phyloP scores from a whole-genome alignment of 37 sponge, comb jelly and placozoan species.

The Theonella swinhoei region DNA sequence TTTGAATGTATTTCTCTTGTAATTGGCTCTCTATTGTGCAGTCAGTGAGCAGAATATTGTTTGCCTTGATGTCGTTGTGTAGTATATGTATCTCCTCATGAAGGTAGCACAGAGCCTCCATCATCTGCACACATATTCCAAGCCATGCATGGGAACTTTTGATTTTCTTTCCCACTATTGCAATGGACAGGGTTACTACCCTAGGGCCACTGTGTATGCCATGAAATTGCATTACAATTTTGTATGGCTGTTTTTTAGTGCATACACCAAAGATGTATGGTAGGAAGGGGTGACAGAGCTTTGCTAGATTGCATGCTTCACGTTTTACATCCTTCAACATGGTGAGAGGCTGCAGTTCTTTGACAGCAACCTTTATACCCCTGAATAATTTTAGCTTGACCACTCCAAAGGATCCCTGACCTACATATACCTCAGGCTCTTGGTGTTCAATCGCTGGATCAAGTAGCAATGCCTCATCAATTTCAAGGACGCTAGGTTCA shows the following conservation, averaged over 20 bases:
- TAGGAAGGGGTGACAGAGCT: slow-evolving; percentile 11
- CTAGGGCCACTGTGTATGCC: too few relatives aligned
- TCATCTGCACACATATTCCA: neutral
- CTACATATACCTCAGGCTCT: neutral
- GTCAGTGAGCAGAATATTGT: slow-evolving; percentile 13
- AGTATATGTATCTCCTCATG: slow-evolving; percentile 16
- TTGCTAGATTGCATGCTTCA: slow-evolving; percentile 13
- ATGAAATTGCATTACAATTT: slow-evolving; percentile 32
- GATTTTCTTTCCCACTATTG: neutral
- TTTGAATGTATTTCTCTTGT: neutral
- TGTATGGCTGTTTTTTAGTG: neutral
- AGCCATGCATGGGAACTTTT: slow-evolving; percentile 21
- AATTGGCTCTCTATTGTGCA: neutral
- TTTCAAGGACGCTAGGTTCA: too few relatives aligned
- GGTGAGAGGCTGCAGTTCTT: slow-evolving; percentile 17
- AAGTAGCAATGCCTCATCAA: neutral
- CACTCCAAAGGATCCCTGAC: slow-evolving; percentile 15
- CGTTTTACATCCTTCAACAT: slow-evolving; percentile 6
- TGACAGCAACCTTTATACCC: slow-evolving; percentile 36
- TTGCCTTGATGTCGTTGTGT: slow-evolving; percentile 28
- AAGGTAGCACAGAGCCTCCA: slow-evolving; percentile 24
- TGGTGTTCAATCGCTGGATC: neutral
- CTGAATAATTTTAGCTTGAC: slow-evolving; percentile 25
- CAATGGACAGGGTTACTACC: neutral
- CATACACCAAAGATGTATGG: slow-evolving; percentile 27